A percentile compares a stretch with the other conserved stretches of the same genome.
Evolutionary conservation across 2,888 invertebrate species (phyloP).

Genomic region (Zonitis immaculata): DNA sequence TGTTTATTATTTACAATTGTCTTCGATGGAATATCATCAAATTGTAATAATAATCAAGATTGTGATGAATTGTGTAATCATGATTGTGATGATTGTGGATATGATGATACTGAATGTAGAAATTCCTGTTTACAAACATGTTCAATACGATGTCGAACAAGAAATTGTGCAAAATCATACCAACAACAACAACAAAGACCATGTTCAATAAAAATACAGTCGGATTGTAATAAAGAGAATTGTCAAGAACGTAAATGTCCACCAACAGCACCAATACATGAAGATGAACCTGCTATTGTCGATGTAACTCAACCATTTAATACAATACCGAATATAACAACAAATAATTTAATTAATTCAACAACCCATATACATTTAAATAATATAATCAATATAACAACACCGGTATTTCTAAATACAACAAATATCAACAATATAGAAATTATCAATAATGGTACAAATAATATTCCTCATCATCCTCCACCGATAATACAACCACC

Average conservation of each 20-base stretch:
- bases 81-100: not conserved
- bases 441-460: not conserved
- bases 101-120: not conserved
- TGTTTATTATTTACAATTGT: not conserved
- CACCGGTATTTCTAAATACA: constrained; percentile 15
- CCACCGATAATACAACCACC: not conserved
- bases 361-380: constrained; percentile 15
- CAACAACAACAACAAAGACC: not conserved
- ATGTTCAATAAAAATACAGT: not conserved
- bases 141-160: not conserved
- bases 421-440: constrained; percentile 17
- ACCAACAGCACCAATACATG: not conserved
- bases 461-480: not conserved
- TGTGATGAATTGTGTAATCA: not conserved
- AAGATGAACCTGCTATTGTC: not conserved
- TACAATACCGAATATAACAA: constrained; percentile 14
- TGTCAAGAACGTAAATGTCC: not conserved
- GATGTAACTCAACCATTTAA: not conserved
- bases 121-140: not conserved
- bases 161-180: not conserved
- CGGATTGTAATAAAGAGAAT: not conserved
- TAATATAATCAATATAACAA: constrained; percentile 14
- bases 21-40: not conserved
- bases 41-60: not conserved
- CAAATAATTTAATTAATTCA: constrained; percentile 12